A percentile compares a stretch with the other conserved stretches of the same genome.
These are phyloP conservation scores for Agrenia bidenticulata DNA, from an alignment of 2,888 invertebrate genomes.

Conservation along the genomic window DNA sequence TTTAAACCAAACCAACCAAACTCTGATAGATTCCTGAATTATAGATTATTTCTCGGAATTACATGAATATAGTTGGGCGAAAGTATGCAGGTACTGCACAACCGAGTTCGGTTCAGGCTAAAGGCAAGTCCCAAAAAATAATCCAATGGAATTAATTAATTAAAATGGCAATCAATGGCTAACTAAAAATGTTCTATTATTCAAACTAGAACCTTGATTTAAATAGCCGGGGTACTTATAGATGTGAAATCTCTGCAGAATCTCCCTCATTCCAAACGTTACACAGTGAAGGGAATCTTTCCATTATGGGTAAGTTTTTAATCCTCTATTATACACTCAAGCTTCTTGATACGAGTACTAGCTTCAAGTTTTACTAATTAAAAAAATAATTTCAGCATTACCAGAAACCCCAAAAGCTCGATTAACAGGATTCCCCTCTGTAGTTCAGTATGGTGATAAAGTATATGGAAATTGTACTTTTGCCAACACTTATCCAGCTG, in stretches of 20 bases:
- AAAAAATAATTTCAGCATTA: conserved; percentile 27
- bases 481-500: conserved; percentile 27
- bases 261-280: conserved; percentile 36
- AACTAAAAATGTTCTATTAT: no score
- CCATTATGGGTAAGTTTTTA: conserved; percentile 37
- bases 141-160: no score
- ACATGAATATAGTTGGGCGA: conserved; percentile 3
- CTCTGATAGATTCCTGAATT: background rate
- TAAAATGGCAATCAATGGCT: no score
- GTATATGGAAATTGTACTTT: conserved; percentile 34
- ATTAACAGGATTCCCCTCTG: conserved; percentile 19
- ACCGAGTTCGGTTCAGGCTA: conserved; percentile 7
- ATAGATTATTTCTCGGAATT: background rate
- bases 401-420: conserved; percentile 19
- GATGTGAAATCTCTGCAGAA: conserved; percentile 38
- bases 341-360: no score
- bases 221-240: conserved; percentile 31
- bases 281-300: conserved; percentile 32
- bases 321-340: no score
- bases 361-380: no score
- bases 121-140: no score
- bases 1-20: background rate
- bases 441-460: conserved; percentile 21
- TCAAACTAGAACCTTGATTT: conserved; percentile 30
- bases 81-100: conserved; percentile 9